These are phyloP conservation scores for Pteromalus puparum DNA, from an alignment of 1,140 invertebrate species.

Conservation along the genomic window DNA sequence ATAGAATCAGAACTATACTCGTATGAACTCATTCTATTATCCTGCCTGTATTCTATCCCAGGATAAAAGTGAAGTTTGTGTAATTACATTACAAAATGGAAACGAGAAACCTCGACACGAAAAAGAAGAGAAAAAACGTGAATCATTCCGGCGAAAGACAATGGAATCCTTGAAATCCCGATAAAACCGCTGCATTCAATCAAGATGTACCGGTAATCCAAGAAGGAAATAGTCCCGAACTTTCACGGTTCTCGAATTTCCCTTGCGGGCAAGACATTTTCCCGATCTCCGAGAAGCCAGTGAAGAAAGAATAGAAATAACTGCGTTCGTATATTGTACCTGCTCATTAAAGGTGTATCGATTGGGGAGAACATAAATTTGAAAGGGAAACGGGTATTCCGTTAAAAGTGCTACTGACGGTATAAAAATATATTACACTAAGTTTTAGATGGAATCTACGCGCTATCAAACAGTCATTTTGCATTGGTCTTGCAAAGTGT, in stretches of 20 bases:
- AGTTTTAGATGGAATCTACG: too few species aligned
- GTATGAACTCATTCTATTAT: background rate
- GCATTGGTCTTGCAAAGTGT: too few species aligned
- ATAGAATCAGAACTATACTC: background rate
- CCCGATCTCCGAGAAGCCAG: background rate
- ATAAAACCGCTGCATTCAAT: constrained; percentile 42
- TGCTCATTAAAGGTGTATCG: background rate
- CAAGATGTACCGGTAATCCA: constrained; percentile 45
- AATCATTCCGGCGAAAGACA: constrained; percentile 39
- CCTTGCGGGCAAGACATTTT: constrained; percentile 13
- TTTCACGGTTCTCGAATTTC: constrained; percentile 43
- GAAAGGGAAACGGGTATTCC: background rate
- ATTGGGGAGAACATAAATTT: too few species aligned
- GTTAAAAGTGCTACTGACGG: background rate
- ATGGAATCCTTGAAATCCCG: constrained; percentile 48
- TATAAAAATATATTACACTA: background rate
- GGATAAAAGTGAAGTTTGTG: constrained; percentile 42
- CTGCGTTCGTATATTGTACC: background rate
- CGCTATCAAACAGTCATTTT: too few species aligned
- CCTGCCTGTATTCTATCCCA: background rate
- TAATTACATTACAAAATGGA: constrained; percentile 34
- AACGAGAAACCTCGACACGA: constrained; percentile 42
- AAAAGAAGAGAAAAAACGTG: constrained; percentile 33
- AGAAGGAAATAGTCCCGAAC: constrained; percentile 41
- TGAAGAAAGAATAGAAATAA: background rate